phyloP scores from a whole-genome alignment of 92 coral and sea anemone genomes.

The Bergia puertoricense region DNA sequence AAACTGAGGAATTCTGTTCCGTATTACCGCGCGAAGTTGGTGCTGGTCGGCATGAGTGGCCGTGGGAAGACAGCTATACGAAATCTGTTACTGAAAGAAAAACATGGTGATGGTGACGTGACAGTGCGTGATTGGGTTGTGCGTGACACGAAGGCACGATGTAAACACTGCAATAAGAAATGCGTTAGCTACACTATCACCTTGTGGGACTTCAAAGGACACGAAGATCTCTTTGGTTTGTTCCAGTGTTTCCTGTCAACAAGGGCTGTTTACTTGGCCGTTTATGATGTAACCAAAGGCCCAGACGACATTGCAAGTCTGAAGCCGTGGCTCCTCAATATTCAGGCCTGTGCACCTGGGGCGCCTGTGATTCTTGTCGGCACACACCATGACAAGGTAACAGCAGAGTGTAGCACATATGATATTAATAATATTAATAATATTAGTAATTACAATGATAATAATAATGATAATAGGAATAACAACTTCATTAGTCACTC shows the following conservation, averaged over 20 bases:
- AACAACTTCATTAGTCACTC: too few species aligned
- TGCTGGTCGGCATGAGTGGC: constrained; percentile 79
- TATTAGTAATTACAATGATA: too few species aligned
- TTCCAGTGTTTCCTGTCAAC: constrained; percentile 87
- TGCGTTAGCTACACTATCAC: constrained; percentile 79
- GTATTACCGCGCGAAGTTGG: constrained; percentile 89
- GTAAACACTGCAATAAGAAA: constrained; percentile 78
- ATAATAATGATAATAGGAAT: too few species aligned
- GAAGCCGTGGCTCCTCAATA: constrained; percentile 89
- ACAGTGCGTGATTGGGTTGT: constrained; percentile 78
- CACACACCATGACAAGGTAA: constrained; percentile 88
- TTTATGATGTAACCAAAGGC: constrained; percentile 89
- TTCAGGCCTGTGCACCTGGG: constrained; percentile 83
- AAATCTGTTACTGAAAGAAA: constrained; percentile 66
- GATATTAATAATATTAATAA: too few species aligned
- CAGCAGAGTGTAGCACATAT: background rate
- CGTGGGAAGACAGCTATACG: constrained; percentile 93
- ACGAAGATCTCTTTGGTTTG: constrained; percentile 65
- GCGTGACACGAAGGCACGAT: constrained; percentile 82
- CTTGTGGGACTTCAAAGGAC: constrained; percentile 88
- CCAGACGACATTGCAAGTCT: constrained; percentile 77
- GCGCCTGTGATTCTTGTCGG: constrained; percentile 94
- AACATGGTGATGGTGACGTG: constrained; percentile 59
- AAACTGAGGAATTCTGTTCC: constrained; percentile 87
- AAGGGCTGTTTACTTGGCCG: constrained; percentile 79